Percentiles rank a stretch among this genome's conserved stretches.
Conservation (phyloP, 2,797 vertebrate genomes). For the Pseudomugil tenellus region DNA sequence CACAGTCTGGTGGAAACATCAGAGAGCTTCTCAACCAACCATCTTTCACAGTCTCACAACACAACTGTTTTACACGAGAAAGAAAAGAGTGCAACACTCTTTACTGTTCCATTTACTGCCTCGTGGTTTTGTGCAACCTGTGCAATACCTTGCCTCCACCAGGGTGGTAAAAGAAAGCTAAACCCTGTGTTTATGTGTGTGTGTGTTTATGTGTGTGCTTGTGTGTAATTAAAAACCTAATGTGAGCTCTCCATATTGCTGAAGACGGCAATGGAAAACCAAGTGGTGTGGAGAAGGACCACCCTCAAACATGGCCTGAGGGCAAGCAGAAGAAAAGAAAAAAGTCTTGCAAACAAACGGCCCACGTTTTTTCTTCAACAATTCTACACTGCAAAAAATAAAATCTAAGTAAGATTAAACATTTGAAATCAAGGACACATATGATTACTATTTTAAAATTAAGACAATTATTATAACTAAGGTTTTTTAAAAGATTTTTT, state of each 20-base stretch:
- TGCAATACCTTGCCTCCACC: constrained; percentile 28
- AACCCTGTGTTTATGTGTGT: no score
- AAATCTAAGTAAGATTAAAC: no score
- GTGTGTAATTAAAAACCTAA: constrained; percentile 41
- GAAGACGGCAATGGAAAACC: constrained; percentile 30
- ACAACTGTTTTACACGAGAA: constrained; percentile 24
- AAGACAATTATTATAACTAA: no score
- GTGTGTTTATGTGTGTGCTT: constrained; percentile 4
- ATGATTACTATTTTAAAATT: no score
- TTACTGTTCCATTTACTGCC: constrained; percentile 46
- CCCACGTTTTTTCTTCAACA: constrained; percentile 22
- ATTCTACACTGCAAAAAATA: no score
- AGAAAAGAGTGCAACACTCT: constrained; percentile 19
- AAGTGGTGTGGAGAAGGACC: constrained; percentile 57
- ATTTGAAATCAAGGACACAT: no score
- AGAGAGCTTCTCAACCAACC: background rate
- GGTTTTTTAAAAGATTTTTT: no score
- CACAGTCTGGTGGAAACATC: background rate
- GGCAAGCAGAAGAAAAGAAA: constrained; percentile 29
- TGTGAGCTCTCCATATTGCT: constrained; percentile 36
- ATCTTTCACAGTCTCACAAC: background rate
- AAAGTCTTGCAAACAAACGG: constrained; percentile 51
- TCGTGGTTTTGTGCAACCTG: constrained; percentile 41
- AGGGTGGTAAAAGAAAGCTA: constrained; percentile 56
- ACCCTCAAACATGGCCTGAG: constrained; percentile 64